These are phyloP conservation scores for Chymomyza fuscimana DNA, from an alignment of 2,888 invertebrate genomes.

Conservation along the genomic window DNA sequence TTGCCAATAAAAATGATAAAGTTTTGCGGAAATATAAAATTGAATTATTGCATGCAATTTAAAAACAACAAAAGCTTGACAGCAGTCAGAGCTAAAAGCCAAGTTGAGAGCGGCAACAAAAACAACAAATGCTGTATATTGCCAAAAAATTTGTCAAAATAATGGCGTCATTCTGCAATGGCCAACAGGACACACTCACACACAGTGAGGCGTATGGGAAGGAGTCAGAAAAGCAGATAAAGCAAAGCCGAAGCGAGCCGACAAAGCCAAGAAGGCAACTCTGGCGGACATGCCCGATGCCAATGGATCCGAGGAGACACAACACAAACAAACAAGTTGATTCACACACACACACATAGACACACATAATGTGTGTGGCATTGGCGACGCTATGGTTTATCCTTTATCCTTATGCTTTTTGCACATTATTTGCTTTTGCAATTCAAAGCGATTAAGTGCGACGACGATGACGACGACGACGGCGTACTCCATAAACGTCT, in stretches of 20 bases:
- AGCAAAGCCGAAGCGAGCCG: conserved; percentile 51
- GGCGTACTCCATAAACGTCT: conserved; percentile 29
- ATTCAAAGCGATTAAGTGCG: conserved; percentile 74
- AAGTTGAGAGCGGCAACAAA: conserved; percentile 27
- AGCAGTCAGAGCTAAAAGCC: conserved; percentile 66
- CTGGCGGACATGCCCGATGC: conserved; percentile 28
- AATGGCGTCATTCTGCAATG: conserved; percentile 75
- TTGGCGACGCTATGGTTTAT: conserved; percentile 70
- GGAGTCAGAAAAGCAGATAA: neutral
- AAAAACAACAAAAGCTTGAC: conserved; percentile 70
- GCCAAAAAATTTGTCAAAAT: conserved; percentile 78
- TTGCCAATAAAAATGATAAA: conserved; percentile 53
- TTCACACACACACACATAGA: conserved; percentile 20
- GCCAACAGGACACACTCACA: conserved; percentile 37
- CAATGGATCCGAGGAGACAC: conserved; percentile 62
- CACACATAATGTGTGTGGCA: conserved; percentile 22
- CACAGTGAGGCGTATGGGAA: neutral
- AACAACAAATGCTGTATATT: conserved; percentile 45
- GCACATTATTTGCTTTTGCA: conserved; percentile 75
- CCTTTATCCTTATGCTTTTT: conserved; percentile 73
- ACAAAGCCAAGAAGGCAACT: conserved; percentile 33
- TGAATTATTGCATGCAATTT: conserved; percentile 76
- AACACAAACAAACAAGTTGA: conserved; percentile 28
- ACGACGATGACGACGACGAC: conserved; percentile 32
- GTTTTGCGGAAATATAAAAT: conserved; percentile 75